phyloP scores from a whole-genome alignment of 2,113 vertebrate genomes.

The Azemiops feae region DNA sequence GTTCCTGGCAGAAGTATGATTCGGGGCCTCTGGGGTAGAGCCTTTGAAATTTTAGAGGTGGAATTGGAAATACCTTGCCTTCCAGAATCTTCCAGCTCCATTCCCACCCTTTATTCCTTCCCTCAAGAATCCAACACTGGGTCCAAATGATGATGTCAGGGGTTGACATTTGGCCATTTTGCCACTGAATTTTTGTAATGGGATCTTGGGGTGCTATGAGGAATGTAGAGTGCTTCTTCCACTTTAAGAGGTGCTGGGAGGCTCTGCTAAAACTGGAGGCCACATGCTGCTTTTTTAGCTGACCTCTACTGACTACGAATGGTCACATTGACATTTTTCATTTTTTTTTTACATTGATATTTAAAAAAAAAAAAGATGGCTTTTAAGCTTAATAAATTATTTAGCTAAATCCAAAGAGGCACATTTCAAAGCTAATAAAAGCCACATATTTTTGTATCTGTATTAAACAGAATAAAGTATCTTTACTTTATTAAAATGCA shows the following conservation, averaged over 20 bases:
- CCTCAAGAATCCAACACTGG: neutral
- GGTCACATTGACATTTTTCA: neutral
- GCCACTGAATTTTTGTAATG: neutral
- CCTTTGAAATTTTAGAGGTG: neutral
- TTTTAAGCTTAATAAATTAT: neutral
- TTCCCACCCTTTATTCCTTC: neutral
- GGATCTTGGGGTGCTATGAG: neutral
- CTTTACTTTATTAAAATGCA: neutral
- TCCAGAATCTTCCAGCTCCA: neutral
- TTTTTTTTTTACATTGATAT: too few relatives aligned
- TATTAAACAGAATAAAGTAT: neutral
- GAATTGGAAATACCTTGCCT: neutral
- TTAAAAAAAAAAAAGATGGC: neutral
- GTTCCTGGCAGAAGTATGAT: neutral
- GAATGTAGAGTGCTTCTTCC: neutral
- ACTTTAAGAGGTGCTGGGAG: neutral
- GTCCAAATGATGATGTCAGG: neutral
- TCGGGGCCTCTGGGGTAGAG: neutral
- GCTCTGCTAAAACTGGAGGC: neutral
- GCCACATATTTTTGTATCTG: neutral
- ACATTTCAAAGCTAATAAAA: neutral
- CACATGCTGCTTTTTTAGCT: neutral
- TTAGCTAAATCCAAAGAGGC: neutral
- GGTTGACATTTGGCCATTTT: neutral
- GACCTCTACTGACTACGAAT: neutral